A percentile compares a stretch with the other conserved stretches of the same genome.
phyloP scores from a whole-genome alignment of 2,888 invertebrate species.

The Aporophyla lueneburgensis region DNA sequence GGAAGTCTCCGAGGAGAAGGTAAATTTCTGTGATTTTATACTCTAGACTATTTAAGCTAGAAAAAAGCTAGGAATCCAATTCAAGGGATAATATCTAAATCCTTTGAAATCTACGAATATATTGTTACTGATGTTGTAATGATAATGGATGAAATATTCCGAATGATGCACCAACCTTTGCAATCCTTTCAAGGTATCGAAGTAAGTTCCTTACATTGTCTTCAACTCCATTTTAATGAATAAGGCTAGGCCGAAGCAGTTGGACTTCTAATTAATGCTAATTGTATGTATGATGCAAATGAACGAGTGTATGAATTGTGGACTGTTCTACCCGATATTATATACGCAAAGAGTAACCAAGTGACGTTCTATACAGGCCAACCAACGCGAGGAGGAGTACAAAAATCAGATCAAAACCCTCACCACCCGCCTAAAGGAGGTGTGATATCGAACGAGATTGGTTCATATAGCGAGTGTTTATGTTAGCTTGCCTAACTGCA shows the following conservation, averaged over 20 bases:
- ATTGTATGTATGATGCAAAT: slow-evolving; percentile 61
- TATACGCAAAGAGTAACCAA: slow-evolving; percentile 71
- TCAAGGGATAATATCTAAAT: slow-evolving; percentile 39
- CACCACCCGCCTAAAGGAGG: slow-evolving; percentile 99
- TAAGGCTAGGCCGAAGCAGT: slow-evolving; percentile 58
- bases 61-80: slow-evolving; percentile 38
- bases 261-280: slow-evolving; percentile 57
- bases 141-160: slow-evolving; percentile 31
- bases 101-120: neutral
- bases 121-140: slow-evolving; percentile 5
- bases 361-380: slow-evolving; percentile 93
- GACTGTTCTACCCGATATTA: slow-evolving; percentile 25
- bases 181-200: slow-evolving; percentile 41
- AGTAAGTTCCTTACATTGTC: slow-evolving; percentile 49
- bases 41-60: slow-evolving; percentile 35
- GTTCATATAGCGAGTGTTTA: slow-evolving; percentile 82
- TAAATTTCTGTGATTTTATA: slow-evolving; percentile 86
- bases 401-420: slow-evolving; percentile 99
- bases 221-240: slow-evolving; percentile 54
- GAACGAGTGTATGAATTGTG: slow-evolving; percentile 42
- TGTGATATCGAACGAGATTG: slow-evolving; percentile 90
- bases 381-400: slow-evolving; percentile 99
- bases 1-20: slow-evolving; percentile 99
- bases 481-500: slow-evolving; percentile 88
- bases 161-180: slow-evolving; percentile 87